Evolutionary conservation across 1,140 invertebrate genomes (phyloP), one percentile per base, ranked within the genome.

Genomic region (Leptinotarsa texana): DNA sequence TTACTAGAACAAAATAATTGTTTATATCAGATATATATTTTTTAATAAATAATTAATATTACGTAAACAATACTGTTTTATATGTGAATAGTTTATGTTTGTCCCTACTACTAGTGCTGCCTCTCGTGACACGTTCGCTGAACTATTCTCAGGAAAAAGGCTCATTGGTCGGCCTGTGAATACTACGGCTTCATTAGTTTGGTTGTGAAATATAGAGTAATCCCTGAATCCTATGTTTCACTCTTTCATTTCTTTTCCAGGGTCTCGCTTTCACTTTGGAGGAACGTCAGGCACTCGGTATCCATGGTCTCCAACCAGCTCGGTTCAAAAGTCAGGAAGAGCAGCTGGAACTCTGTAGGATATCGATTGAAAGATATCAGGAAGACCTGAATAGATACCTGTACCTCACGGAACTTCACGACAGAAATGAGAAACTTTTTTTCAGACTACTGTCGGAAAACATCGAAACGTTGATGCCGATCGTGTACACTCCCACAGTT

Each of bases 401-500:
- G 75, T 96, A 96, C 85, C 88, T 97, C 74, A 92, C 93, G 75
- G 95, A 95, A 86, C 70, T 83, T 63, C 85, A 96, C 92, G 93
- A 96, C 80, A 89, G 93, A 72, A 98, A 98, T 84, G 94, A 97
- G 82, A 91, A 92, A 73, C 88, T 99, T 0, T 99, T 99, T 85
- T 99, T 96, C 85, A 90, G 94, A n/a, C 90, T 99, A 51, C 86
- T 99, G 1, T 88, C 89, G 13, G 93, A 97, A 75, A 92, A 99
- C 83, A 93, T 98, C 1, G 92, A 96, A 61, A 90, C 93, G 62
- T 91, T 96, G 88, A 96, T 95, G 91, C 92, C 93, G 1, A 91
- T 97, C 67, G 95, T 98, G 3, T 98, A 99, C 84, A 97, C 95
- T 0, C 96, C 96, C 0, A 97, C 95, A 1, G 96, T 97, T 1